Evolutionary conservation across 1,140 invertebrate species (phyloP), one percentile per base, ranked within the genome.

Genomic region (Cherax quadricarinatus): DNA sequence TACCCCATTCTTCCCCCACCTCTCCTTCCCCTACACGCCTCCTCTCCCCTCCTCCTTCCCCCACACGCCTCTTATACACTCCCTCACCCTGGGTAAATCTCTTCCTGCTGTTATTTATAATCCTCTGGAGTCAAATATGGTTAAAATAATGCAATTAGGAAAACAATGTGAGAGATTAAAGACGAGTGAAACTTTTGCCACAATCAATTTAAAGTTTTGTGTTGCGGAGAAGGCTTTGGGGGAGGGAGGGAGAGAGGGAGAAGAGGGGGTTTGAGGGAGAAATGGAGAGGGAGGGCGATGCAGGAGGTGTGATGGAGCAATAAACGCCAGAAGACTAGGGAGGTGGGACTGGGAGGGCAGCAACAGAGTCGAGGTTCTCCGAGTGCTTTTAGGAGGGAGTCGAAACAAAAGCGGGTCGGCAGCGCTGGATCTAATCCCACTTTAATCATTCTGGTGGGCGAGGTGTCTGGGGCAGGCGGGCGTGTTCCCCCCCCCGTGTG

Each of bases 121-220:
- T n/a, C 48, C 41, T 57, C 30, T 14, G 10, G 62, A 62, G 62
- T 49, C 57, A 86, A 70, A 86, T 66, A 70, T 30, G 84, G 48
- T 70, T 60, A 86, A 86, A 86, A 70, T 86, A 86, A 70, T 49
- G 84, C 84, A 86, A 86, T 86, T 86, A 86, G 41, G 62, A 86
- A 70, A 66, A 86, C 84, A 86, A 86, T 86, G 84, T 86, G 62
- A 86, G 60, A 86, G 84, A 86, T 86, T 86, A 86, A 86, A 86
- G 62, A 62, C 60, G 60, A 24, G 84, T n/a, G 7, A 62, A 86
- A 86, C 57, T 70, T 86, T 86, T 86, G 57, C 57, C 84, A 86
- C 84, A 70, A 86, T 86, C 84, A 86, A 86, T 86, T 86, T 86
- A 70, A 86, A 86, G 84, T 86, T 86, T 86, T 18, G 57, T 70